Conservation (phyloP, 2,113 vertebrate genomes). For the Silurus asotus region DNA sequence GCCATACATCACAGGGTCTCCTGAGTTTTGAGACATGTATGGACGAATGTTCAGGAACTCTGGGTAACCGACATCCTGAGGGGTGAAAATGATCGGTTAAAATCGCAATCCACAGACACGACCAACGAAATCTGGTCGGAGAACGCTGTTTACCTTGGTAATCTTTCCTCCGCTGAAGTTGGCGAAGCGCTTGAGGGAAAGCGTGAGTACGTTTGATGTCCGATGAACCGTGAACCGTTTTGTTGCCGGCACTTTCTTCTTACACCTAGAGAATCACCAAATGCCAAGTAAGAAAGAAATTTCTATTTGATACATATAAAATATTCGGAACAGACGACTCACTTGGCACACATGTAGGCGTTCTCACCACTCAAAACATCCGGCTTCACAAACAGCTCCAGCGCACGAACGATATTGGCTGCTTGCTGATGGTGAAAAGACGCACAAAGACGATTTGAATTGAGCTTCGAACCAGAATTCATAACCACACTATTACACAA, state of each 20-base stretch:
- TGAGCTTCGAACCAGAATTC: neutral
- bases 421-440: slow-evolving; percentile 76
- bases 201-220: slow-evolving; percentile 85
- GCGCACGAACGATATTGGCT: slow-evolving; percentile 81
- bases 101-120: neutral
- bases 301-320: neutral
- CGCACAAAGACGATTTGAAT: neutral
- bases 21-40: slow-evolving; percentile 88
- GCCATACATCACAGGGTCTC: slow-evolving; percentile 82
- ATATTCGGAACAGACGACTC: slow-evolving; percentile 58
- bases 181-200: slow-evolving; percentile 92
- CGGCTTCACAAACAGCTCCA: slow-evolving; percentile 90
- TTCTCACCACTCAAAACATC: slow-evolving; percentile 91
- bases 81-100: neutral
- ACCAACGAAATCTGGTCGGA: neutral
- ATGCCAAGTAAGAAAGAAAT: neutral
- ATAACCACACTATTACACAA: neutral
- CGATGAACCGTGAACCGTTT: slow-evolving; percentile 92
- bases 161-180: slow-evolving; percentile 91
- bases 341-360: slow-evolving; percentile 94
- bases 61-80: slow-evolving; percentile 88
- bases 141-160: slow-evolving; percentile 78
- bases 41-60: slow-evolving; percentile 90
- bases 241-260: slow-evolving; percentile 90
- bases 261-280: slow-evolving; percentile 75